These are phyloP conservation scores for Drosophila melanosoma DNA, from an alignment of 2,888 invertebrate species.

Conservation along the genomic window DNA sequence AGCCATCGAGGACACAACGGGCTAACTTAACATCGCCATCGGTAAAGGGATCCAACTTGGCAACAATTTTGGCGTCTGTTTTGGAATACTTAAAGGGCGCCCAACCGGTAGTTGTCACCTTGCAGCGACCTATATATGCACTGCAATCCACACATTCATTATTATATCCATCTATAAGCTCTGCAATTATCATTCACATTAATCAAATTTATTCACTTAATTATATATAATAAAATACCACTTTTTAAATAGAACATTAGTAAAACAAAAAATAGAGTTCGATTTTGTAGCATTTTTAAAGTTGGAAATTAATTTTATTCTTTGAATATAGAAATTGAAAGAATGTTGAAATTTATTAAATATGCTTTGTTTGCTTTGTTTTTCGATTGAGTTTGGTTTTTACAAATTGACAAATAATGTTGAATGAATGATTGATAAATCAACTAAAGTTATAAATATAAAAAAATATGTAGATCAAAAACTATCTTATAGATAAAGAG, in stretches of 20 bases:
- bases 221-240: constrained; percentile 1
- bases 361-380: neutral
- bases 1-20: constrained; percentile 18
- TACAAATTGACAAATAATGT: too few species aligned
- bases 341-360: neutral
- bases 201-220: neutral
- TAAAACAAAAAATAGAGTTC: neutral
- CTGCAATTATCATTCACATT: neutral
- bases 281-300: neutral
- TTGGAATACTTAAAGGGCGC: neutral
- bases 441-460: too few species aligned
- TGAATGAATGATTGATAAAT: too few species aligned
- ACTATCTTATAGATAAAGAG: neutral
- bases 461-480: too few species aligned
- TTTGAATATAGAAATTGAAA: neutral
- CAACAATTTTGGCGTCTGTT: neutral
- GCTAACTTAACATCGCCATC: neutral
- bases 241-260: neutral
- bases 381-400: neutral
- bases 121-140: neutral
- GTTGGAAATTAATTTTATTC: neutral
- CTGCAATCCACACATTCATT: constrained; percentile 38
- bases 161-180: neutral
- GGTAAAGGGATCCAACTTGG: neutral
- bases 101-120: constrained; percentile 4